A percentile compares a stretch with the other conserved stretches of the same genome.
Conservation (phyloP, 2,113 vertebrate genomes). For the Hippocampus mohnikei region DNA sequence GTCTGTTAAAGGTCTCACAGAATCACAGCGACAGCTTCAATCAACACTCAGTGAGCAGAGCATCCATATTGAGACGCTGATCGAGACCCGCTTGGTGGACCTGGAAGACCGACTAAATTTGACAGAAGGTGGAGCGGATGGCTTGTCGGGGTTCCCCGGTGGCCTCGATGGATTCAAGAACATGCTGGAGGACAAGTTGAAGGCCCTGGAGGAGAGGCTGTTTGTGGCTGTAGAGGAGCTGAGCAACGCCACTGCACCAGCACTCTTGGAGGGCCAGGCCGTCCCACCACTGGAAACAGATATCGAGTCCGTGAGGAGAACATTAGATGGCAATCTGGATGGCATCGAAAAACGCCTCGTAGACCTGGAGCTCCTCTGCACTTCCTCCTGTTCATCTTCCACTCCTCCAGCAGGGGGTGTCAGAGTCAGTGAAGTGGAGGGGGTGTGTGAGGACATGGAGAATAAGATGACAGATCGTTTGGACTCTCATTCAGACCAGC, state of each 20-base stretch:
- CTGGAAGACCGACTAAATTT: conserved; percentile 80
- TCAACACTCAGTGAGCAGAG: conserved; percentile 70
- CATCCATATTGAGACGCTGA: conserved; percentile 71
- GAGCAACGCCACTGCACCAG: conserved; percentile 71
- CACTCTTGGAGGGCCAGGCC: conserved; percentile 76
- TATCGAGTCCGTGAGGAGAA: conserved; percentile 74
- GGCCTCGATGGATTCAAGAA: conserved; percentile 79
- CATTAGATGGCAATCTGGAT: conserved; percentile 73
- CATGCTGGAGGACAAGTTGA: conserved; percentile 84
- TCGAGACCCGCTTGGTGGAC: conserved; percentile 79
- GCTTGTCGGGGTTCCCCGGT: conserved; percentile 48
- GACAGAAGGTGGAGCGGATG: conserved; percentile 67
- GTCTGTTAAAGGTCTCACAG: conserved; percentile 80
- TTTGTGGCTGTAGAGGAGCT: conserved; percentile 79
- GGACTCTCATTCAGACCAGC: conserved; percentile 74
- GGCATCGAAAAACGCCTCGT: conserved; percentile 81
- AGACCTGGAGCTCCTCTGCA: conserved; percentile 83
- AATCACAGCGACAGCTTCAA: conserved; percentile 79
- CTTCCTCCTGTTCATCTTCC: conserved; percentile 76
- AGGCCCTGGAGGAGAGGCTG: conserved; percentile 85
- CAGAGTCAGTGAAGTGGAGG: conserved; percentile 66
- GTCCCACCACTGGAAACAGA: conserved; percentile 83
- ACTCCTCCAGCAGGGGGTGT: conserved; percentile 64
- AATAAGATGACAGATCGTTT: conserved; percentile 80
- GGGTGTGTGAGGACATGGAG: conserved; percentile 79